A percentile compares a stretch with the other conserved stretches of the same genome.
phyloP scores from a whole-genome alignment of 1,140 invertebrate genomes.

The Rhopalosiphum padi region DNA sequence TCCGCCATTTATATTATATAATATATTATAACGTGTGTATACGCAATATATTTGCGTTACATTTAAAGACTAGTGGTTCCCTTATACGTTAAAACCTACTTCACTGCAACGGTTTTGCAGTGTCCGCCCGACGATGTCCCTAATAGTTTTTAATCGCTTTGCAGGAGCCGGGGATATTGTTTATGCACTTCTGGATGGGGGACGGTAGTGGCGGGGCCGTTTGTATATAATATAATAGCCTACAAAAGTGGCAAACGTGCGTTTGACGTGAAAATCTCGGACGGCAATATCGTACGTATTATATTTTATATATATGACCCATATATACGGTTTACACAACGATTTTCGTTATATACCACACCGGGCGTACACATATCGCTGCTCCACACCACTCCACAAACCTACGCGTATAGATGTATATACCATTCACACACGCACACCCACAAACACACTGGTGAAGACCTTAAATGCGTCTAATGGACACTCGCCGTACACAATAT shows the following conservation, averaged over 20 bases:
- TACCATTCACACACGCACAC: neutral
- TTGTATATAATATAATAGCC: conserved; percentile 7
- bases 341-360: neutral
- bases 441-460: conserved; percentile 2
- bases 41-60: neutral
- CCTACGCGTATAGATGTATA: neutral
- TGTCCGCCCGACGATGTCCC: neutral
- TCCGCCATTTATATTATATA: conserved; percentile 8
- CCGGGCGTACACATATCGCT: neutral
- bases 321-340: neutral
- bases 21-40: neutral
- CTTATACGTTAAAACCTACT: neutral
- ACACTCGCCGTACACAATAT: conserved; percentile 9
- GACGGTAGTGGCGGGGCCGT: neutral
- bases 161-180: neutral
- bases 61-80: neutral
- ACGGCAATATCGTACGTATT: neutral
- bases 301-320: neutral
- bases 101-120: neutral
- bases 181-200: neutral
- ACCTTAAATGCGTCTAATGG: conserved; percentile 55
- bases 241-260: conserved; percentile 49
- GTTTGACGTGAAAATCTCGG: conserved; percentile 57
- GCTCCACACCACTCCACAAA: conserved; percentile 14
- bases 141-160: conserved; percentile 56